phyloP scores from a whole-genome alignment of 1,140 invertebrate genomes.

The Macrostomum lignano region DNA sequence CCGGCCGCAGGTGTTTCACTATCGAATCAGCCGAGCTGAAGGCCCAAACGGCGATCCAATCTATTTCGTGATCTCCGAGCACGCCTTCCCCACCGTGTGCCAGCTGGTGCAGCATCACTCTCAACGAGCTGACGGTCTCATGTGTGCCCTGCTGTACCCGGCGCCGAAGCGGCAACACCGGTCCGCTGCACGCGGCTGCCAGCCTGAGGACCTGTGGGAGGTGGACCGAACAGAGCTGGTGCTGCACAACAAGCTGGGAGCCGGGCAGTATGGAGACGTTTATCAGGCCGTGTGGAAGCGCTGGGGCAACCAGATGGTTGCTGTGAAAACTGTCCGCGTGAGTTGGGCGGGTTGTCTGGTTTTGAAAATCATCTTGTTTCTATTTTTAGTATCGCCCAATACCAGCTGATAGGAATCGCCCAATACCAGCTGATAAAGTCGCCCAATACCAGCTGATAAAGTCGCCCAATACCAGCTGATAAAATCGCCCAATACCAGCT shows the following conservation, averaged over 20 bases:
- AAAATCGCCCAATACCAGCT: too few species aligned
- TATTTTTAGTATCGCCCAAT: background rate
- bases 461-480: too few species aligned
- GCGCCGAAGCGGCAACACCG: conserved; percentile 43
- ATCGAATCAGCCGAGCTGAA: too few species aligned
- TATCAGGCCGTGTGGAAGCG: conserved; percentile 94
- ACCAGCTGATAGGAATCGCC: background rate
- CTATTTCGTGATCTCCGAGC: conserved; percentile 68
- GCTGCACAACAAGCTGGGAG: conserved; percentile 85
- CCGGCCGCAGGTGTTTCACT: too few species aligned
- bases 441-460: background rate
- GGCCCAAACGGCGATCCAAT: too few species aligned
- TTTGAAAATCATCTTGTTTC: background rate
- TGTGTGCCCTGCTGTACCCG: conserved; percentile 80
- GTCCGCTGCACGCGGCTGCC: too few species aligned
- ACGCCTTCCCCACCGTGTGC: conserved; percentile 76
- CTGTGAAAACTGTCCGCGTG: conserved; percentile 83
- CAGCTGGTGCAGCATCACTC: conserved; percentile 95
- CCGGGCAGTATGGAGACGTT: conserved; percentile 91
- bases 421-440: background rate
- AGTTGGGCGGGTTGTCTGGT: too few species aligned
- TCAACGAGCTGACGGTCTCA: conserved; percentile 66
- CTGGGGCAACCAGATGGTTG: conserved; percentile 68
- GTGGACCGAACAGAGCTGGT: conserved; percentile 89
- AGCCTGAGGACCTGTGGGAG: conserved; percentile 10